These are phyloP conservation scores for Myathropa florea DNA, from an alignment of 2,888 invertebrate genomes.

Conservation along the genomic window DNA sequence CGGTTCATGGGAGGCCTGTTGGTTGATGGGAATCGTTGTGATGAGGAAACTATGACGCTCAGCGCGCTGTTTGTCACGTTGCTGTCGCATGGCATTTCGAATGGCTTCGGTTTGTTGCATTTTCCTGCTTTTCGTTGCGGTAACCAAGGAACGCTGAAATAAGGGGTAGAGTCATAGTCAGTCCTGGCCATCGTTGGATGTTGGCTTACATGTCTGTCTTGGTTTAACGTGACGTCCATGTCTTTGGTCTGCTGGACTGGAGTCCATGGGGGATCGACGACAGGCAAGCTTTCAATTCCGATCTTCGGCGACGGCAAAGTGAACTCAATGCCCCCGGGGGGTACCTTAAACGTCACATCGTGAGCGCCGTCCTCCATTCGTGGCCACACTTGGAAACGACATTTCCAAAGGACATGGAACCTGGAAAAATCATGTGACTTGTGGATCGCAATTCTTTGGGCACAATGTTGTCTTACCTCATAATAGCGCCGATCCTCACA, in stretches of 20 bases:
- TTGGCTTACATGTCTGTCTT: constrained; percentile 94
- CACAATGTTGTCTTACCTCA: constrained; percentile 82
- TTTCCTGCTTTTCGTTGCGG: constrained; percentile 98
- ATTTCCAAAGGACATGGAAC: constrained; percentile 97
- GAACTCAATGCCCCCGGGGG: constrained; percentile 99
- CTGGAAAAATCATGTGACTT: constrained; percentile 78
- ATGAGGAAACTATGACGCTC: constrained; percentile 97
- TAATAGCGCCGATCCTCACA: constrained; percentile 90
- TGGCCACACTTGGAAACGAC: constrained; percentile 99
- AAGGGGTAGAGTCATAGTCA: neutral
- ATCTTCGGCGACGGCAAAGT: constrained; percentile 99
- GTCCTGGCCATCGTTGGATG: neutral
- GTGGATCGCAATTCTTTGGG: rapidly evolving
- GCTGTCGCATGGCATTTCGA: constrained; percentile 95
- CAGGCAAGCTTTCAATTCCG: constrained; percentile 95
- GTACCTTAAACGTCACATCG: constrained; percentile 94
- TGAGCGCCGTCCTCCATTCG: constrained; percentile 99
- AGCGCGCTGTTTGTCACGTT: constrained; percentile 96
- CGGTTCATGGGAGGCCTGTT: constrained; percentile 98
- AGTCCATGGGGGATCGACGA: constrained; percentile 99
- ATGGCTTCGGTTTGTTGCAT: constrained; percentile 99
- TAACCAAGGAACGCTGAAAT: constrained; percentile 92
- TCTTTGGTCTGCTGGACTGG: constrained; percentile 99
- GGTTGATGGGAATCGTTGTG: constrained; percentile 96
- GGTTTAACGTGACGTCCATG: constrained; percentile 98